phyloP scores from a whole-genome alignment of 2,797 vertebrate species.

The Nothura maculosa region DNA sequence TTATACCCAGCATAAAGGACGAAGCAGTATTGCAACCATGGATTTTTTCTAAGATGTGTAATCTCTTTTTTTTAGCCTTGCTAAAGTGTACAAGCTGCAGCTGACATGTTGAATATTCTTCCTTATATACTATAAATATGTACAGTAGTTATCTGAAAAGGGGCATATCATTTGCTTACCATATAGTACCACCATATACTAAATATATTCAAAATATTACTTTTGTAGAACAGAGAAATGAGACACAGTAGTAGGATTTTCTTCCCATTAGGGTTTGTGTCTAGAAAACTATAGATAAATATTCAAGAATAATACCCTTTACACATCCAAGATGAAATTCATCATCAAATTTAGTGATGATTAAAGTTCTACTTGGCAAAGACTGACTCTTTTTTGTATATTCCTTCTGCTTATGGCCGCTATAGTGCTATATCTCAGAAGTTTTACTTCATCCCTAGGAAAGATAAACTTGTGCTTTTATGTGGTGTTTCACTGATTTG shows the following conservation, averaged over 20 bases:
- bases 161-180: background rate
- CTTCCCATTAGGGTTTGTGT: background rate
- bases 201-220: background rate
- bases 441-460: slow-evolving; percentile 15
- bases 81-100: background rate
- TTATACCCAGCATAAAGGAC: background rate
- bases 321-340: slow-evolving; percentile 10
- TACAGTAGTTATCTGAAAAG: background rate
- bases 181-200: background rate
- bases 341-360: background rate
- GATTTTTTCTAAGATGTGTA: background rate
- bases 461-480: slow-evolving; percentile 69
- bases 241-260: background rate
- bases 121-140: background rate
- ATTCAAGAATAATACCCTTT: slow-evolving; percentile 1
- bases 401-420: slow-evolving; percentile 22
- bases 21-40: background rate
- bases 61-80: background rate
- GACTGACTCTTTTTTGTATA: slow-evolving; percentile 14
- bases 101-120: background rate
- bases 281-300: slow-evolving; percentile 13
- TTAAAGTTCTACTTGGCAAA: slow-evolving; percentile 35
- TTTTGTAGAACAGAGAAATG: background rate
- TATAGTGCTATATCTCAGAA: slow-evolving; percentile 20
- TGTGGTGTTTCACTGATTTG: slow-evolving; percentile 69